Evolutionary conservation across 2,113 vertebrate species (phyloP).

Genomic region (Dasyurus viverrinus): DNA sequence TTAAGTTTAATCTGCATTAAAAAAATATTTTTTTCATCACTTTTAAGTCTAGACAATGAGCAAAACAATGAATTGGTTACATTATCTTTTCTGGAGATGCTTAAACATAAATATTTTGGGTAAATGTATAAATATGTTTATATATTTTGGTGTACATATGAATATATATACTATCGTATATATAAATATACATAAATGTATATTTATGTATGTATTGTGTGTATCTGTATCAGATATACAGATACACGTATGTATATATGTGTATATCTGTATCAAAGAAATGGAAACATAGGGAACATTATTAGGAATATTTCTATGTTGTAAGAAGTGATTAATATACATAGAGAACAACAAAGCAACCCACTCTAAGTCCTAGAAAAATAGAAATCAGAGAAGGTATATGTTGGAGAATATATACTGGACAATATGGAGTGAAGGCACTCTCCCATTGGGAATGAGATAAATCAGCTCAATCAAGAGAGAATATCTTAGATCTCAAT

Average conservation of each 20-base stretch:
- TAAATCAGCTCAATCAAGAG: background rate
- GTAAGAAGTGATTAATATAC: background rate
- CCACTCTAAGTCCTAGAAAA: background rate
- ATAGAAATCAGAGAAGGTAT: background rate
- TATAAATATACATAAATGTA: too few species aligned
- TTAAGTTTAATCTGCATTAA: background rate
- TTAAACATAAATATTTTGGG: too few species aligned
- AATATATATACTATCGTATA: too few species aligned
- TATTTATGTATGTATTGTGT: too few species aligned
- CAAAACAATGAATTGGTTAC: background rate
- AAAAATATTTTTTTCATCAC: background rate
- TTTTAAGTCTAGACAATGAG: background rate
- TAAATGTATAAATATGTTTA: too few species aligned
- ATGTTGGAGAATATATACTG: background rate
- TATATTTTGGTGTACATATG: too few species aligned
- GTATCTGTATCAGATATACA: too few species aligned
- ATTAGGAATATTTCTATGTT: background rate
- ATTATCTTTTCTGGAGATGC: too few species aligned
- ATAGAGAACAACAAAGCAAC: background rate
- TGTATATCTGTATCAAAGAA: background rate
- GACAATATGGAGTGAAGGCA: background rate
- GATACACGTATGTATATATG: too few species aligned
- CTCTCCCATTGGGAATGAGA: background rate
- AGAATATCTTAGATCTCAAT: background rate
- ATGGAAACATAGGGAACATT: background rate